Evolutionary conservation across 2,113 vertebrate genomes (phyloP), one percentile per base, ranked within the genome.

Genomic region (Asarcornis scutulata): DNA sequence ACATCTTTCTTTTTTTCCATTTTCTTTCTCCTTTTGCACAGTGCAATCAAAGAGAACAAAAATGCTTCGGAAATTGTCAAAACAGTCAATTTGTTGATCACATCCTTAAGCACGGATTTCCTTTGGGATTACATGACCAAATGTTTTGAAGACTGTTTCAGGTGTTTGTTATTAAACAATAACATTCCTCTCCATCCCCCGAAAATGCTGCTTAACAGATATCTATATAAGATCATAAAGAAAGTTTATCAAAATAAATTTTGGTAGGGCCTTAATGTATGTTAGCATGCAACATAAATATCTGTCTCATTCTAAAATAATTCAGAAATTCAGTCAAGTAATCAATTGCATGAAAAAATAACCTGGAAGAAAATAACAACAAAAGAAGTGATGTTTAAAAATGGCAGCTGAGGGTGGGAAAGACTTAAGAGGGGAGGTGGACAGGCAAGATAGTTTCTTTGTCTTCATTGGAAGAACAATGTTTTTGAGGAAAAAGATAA

Each of bases 81-180:
- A 95, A 99, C 99, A 0, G 98, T 99, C 88, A 99, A 99, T 72
- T 96, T 99, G 97, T 96, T 99, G 34, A 98, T 99, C 97, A 98
- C 98, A 11, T 99, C 99, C 59, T 98, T 99, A 85, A 99, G 98
- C 97, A 98, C 98, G 1, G 99, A 99, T 97, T 99, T 99, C 89
- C 98, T 99, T 74, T 99, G 99, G 99, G 99, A 99, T 96, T 99
- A 99, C 89, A 98, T 99, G 98, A 99, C 98, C 5, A 97, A 94
- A 48, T 98, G 97, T 85, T 99, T 99, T 36, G 99, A 99, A 96
- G 97, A 97, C 32, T 98, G 98, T 93, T 98, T 99, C 97, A 98
- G 99, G 99, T 99, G 97, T 58, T 93, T 93, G n/a, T 46, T 77
- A 50, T 68, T 60, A 38, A 56, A 58, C 78, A 48, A 18, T 29